Evolutionary conservation across 2,797 vertebrate species (phyloP).

Genomic region (Hippoglossus hippoglossus): DNA sequence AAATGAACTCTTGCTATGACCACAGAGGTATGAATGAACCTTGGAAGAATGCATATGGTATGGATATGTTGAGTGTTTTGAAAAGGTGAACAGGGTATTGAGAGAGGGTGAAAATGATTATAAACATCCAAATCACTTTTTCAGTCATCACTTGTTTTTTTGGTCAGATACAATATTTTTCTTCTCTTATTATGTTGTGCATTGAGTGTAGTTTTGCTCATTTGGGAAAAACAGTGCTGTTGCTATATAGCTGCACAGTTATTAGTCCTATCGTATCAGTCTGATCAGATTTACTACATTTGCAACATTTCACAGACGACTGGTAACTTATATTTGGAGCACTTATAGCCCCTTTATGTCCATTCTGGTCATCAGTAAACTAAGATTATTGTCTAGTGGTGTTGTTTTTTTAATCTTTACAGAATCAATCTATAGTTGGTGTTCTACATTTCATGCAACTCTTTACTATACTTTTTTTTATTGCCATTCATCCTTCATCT

Average conservation of each 20-base stretch:
- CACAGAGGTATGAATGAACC: too few relatives aligned
- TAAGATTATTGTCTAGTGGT: neutral
- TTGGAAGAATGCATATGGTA: too few relatives aligned
- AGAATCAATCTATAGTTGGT: neutral
- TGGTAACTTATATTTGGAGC: conserved; percentile 1
- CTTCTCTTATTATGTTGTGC: too few relatives aligned
- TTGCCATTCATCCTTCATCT: neutral
- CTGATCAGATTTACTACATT: neutral
- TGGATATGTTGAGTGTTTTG: too few relatives aligned
- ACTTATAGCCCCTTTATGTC: neutral
- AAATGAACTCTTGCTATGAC: too few relatives aligned
- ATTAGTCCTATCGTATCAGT: conserved; percentile 17
- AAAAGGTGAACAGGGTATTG: too few relatives aligned
- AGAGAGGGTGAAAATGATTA: too few relatives aligned
- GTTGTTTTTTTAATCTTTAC: too few relatives aligned
- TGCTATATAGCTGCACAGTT: neutral
- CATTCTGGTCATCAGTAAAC: conserved; percentile 2
- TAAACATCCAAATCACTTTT: too few relatives aligned
- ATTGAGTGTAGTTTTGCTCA: neutral
- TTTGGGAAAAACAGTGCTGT: neutral
- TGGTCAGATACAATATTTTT: too few relatives aligned
- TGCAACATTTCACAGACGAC: too few relatives aligned
- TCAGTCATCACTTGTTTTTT: too few relatives aligned
- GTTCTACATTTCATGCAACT: neutral
- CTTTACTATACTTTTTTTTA: neutral